Conservation (phyloP, 2,113 vertebrate genomes). For the Perccottus glenii region DNA sequence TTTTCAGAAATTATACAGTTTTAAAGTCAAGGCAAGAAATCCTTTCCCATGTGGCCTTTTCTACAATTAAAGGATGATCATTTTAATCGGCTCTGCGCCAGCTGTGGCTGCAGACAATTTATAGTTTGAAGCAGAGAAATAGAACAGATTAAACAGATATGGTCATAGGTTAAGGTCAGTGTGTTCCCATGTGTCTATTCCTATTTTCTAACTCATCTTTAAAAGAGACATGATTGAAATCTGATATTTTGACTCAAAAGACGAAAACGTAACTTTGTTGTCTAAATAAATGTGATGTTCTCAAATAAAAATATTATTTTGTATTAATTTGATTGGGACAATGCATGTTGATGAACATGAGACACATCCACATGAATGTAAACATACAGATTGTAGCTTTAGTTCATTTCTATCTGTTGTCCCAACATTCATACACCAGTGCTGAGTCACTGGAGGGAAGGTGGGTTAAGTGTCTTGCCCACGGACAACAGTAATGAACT, state of each 20-base stretch:
- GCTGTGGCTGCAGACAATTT: constrained; percentile 7
- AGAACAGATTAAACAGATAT: constrained; percentile 14
- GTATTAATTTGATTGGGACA: too few relatives aligned
- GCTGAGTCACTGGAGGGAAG: too few relatives aligned
- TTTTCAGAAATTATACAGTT: background rate
- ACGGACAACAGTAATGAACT: too few relatives aligned
- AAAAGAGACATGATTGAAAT: constrained; percentile 1
- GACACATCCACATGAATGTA: too few relatives aligned
- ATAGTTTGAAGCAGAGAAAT: background rate
- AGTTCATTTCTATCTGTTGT: too few relatives aligned
- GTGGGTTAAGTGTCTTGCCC: too few relatives aligned
- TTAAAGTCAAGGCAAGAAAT: background rate
- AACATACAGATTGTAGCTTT: too few relatives aligned
- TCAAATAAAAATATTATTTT: too few relatives aligned
- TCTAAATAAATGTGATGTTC: background rate
- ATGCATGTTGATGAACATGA: too few relatives aligned
- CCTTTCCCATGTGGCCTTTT: constrained; percentile 4
- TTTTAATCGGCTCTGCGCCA: constrained; percentile 1
- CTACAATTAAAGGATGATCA: constrained; percentile 13
- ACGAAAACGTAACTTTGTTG: background rate
- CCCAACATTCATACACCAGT: too few relatives aligned
- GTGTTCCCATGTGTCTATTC: constrained; percentile 4
- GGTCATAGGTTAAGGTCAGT: constrained; percentile 10
- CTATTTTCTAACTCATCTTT: background rate
- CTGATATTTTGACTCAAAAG: background rate